Conservation (phyloP, 2,797 vertebrate genomes). For the Phrynocephalus vlangalii region DNA sequence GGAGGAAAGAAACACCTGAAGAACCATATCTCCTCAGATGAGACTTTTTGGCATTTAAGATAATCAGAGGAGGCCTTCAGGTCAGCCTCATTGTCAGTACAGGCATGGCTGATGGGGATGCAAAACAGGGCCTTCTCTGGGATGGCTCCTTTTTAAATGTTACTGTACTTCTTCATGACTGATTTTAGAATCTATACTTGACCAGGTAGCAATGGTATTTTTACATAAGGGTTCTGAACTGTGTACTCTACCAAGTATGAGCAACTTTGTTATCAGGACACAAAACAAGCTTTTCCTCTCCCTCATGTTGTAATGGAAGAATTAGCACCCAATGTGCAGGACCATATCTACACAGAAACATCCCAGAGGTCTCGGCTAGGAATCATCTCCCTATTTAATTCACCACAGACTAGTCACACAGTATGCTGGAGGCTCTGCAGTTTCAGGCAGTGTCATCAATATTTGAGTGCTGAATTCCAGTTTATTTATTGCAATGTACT, state of each 20-base stretch:
- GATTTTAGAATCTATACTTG: conserved; percentile 59
- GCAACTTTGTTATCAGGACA: background rate
- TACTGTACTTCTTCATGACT: conserved; percentile 43
- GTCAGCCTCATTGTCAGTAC: no score
- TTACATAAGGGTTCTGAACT: background rate
- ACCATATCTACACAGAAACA: background rate
- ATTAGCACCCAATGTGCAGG: background rate
- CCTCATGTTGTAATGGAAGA: background rate
- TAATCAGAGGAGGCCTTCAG: no score
- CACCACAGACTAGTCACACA: background rate
- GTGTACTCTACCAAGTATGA: background rate
- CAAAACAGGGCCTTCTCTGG: no score
- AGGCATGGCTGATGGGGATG: no score
- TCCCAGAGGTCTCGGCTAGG: background rate
- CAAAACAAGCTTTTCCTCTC: background rate
- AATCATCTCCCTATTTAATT: background rate
- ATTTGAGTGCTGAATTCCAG: background rate
- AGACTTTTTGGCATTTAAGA: no score
- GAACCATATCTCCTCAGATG: no score
- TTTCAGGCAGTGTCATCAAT: background rate
- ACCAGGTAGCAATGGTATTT: conserved; percentile 56
- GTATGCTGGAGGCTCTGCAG: background rate
- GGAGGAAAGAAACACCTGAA: conserved; percentile 20
- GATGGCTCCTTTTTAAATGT: background rate
- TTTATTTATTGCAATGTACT: background rate